Conservation (phyloP, 37 sponge, comb jelly and placozoan genomes). For the Dysidea cf. avara region DNA sequence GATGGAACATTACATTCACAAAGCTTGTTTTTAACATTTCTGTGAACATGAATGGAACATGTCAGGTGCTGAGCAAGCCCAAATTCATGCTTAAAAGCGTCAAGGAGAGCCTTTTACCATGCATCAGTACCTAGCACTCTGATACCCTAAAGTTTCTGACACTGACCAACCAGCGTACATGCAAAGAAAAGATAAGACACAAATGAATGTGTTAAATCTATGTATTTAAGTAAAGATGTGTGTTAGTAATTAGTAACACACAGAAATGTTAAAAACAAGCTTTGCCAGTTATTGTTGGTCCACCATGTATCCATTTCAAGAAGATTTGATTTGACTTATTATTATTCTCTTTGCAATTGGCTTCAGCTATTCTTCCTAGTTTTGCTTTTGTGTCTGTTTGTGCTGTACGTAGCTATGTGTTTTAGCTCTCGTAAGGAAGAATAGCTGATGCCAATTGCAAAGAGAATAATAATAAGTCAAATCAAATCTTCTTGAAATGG, state of each 20-base stretch:
- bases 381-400: too few species aligned
- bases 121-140: slow-evolving; percentile 51
- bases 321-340: too few species aligned
- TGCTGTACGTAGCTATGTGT: too few species aligned
- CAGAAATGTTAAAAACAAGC: too few species aligned
- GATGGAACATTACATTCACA: slow-evolving; percentile 9
- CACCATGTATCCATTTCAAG: slow-evolving; percentile 13
- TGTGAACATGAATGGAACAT: slow-evolving; percentile 28
- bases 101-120: slow-evolving; percentile 25
- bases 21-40: slow-evolving; percentile 32
- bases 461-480: too few species aligned
- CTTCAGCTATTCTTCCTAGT: too few species aligned
- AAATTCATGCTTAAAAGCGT: slow-evolving; percentile 58
- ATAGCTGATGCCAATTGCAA: too few species aligned
- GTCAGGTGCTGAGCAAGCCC: slow-evolving; percentile 40
- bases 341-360: too few species aligned
- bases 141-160: slow-evolving; percentile 35
- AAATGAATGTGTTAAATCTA: too few species aligned
- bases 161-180: slow-evolving; percentile 47
- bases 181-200: slow-evolving; percentile 59
- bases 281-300: slow-evolving; percentile 31
- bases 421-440: too few species aligned
- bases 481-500: slow-evolving; percentile 23
- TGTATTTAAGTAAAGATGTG: too few species aligned
- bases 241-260: too few species aligned